Evolutionary conservation across 2,888 invertebrate species (phyloP), one percentile per base, ranked within the genome.

Genomic region (Hyposoter dolosus): DNA sequence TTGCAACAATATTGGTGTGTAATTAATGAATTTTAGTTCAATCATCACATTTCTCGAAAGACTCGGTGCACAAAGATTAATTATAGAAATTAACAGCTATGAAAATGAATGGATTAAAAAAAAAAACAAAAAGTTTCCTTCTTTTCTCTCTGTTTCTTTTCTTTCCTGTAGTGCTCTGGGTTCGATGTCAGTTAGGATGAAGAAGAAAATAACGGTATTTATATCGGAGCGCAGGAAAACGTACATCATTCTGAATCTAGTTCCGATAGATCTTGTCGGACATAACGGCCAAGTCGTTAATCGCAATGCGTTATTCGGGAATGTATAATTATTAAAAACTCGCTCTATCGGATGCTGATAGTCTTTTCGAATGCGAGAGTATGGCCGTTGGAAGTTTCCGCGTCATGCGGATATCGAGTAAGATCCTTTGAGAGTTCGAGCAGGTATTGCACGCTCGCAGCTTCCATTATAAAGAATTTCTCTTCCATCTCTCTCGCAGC

Each of bases 391-490:
- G 68, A 53, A 40, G 78, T 81, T 81, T 78, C 83, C 86, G 77
- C 86, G 77, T 69, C 69, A 81, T 75, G 86, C 83, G 81, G 56
- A 78, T 66, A 78, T 65, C 9, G 53, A 47, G 71, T n/a, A n/a
- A 63, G 74, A 86, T 78, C 74, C 81, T 71, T 28, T 28, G 47
- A 4, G 63, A n/a, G 68, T 77, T 80, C 63, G 32, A 32, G 65
- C n/a, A 65, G 40, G 56, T 28, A 63, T 35, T 66, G 60, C 40
- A 77, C 53, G 53, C 66, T 69, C 81, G 72, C 85, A 83, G 85
- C 85, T 83, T 86, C 86, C 63, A 76, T 72, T 66, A 53, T 12
- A 3, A 7, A 83, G 63, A 60, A 86, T 86, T 83, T 86, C 81
- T 83, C 86, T 65, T 32, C 50, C 68, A 53, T 78, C 77, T 56